Evolutionary conservation across 1,140 invertebrate genomes (phyloP).

Genomic region (Bombus affinis): DNA sequence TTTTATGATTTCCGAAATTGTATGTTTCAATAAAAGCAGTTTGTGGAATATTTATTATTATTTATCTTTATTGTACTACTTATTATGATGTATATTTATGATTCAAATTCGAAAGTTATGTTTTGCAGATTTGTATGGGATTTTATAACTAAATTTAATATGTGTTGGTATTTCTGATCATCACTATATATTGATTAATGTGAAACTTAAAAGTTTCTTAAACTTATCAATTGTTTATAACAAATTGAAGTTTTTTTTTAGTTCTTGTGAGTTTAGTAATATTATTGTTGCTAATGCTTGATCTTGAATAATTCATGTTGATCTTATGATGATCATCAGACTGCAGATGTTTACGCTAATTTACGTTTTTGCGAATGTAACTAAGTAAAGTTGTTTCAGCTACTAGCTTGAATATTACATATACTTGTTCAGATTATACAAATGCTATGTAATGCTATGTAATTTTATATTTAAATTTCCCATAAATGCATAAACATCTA

Average conservation of each 20-base stretch:
- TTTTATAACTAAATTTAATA: background rate
- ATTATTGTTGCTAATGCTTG: background rate
- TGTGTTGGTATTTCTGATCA: too few relatives aligned
- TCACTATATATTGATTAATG: too few relatives aligned
- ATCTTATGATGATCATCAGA: background rate
- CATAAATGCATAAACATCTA: background rate
- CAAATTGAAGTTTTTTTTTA: too few relatives aligned
- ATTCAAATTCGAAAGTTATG: background rate
- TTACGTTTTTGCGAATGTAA: background rate
- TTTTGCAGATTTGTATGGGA: background rate
- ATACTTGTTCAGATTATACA: background rate
- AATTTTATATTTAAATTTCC: background rate
- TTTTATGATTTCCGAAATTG: too few relatives aligned
- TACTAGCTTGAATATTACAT: background rate
- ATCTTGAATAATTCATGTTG: background rate
- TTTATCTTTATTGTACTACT: background rate
- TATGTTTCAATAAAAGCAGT: too few relatives aligned
- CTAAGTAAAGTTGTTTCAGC: background rate
- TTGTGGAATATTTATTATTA: background rate
- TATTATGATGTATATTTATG: background rate
- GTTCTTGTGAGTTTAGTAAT: background rate
- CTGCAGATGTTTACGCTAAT: background rate
- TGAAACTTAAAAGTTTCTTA: too few relatives aligned
- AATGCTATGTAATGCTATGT: background rate
- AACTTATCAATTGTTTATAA: too few relatives aligned